Conservation (phyloP, 2,888 invertebrate species). For the Synanthedon formicaeformis region DNA sequence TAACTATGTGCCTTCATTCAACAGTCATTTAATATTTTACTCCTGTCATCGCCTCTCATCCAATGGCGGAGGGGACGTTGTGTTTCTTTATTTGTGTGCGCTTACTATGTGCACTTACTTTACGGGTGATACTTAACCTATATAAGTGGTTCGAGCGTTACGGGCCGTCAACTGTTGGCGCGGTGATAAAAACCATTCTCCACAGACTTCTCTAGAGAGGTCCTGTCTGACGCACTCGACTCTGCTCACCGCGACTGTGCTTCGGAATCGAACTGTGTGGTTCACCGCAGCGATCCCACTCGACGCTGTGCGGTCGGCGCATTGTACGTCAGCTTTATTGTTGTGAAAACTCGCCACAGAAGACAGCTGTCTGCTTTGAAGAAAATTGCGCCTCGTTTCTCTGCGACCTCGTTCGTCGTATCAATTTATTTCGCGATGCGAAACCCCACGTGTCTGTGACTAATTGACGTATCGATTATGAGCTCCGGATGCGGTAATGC, state of each 20-base stretch:
- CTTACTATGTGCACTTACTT: conserved; percentile 1
- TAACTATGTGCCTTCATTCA: background rate
- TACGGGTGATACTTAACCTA: conserved; percentile 23
- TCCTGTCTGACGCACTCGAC: background rate
- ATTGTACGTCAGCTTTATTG: conserved; percentile 31
- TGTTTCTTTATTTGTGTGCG: conserved; percentile 36
- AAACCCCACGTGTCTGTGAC: conserved; percentile 38
- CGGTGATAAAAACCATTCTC: background rate
- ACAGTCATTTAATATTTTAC: background rate
- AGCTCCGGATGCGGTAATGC: conserved; percentile 8
- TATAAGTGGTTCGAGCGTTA: conserved; percentile 21
- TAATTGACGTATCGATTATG: conserved; percentile 31
- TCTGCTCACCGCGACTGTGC: conserved; percentile 9
- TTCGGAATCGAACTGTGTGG: conserved; percentile 15
- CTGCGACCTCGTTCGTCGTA: conserved; percentile 24
- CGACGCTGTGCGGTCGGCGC: conserved; percentile 13
- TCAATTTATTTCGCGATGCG: conserved; percentile 20
- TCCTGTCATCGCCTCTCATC: background rate
- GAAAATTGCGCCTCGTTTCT: conserved; percentile 31
- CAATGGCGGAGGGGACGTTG: background rate
- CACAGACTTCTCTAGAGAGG: background rate
- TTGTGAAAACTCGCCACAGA: conserved; percentile 22
- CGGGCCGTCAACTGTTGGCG: conserved; percentile 4
- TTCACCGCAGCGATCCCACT: conserved; percentile 22
- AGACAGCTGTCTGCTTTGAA: conserved; percentile 21